Conservation (phyloP, 2,888 invertebrate genomes). For the Brenthis daphne region DNA sequence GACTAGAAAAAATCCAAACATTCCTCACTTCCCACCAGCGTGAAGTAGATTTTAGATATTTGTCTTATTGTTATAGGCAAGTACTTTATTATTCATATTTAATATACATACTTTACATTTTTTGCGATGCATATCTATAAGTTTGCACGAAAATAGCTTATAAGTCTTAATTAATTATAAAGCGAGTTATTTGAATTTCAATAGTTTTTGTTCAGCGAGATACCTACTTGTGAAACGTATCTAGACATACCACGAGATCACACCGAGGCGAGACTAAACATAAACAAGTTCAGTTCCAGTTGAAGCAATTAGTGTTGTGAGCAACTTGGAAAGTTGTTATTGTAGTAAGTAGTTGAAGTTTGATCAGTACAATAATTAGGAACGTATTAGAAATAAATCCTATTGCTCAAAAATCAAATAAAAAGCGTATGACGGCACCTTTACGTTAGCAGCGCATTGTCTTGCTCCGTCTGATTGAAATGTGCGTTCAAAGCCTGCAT, state of each 20-base stretch:
- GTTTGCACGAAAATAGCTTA: conserved; percentile 8
- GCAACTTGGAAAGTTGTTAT: too few species aligned
- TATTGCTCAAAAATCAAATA: conserved; percentile 1
- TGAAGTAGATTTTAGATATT: conserved; percentile 22
- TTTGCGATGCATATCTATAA: conserved; percentile 4
- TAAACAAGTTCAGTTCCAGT: too few species aligned
- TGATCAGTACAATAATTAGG: background rate
- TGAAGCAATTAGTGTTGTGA: too few species aligned
- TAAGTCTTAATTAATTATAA: conserved; percentile 2
- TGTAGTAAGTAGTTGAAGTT: too few species aligned
- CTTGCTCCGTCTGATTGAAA: conserved; percentile 6
- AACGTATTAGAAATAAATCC: conserved; percentile 5
- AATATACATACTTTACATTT: conserved; percentile 4
- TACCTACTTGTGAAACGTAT: too few species aligned
- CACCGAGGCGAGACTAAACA: too few species aligned
- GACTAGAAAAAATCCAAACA: conserved; percentile 12
- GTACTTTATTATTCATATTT: conserved; percentile 7
- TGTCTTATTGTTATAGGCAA: conserved; percentile 15
- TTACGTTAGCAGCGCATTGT: background rate
- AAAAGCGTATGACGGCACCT: background rate
- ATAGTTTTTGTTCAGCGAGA: background rate
- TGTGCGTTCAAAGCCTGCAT: conserved; percentile 7
- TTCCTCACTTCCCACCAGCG: conserved; percentile 15
- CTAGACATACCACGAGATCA: too few species aligned
- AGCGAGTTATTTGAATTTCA: background rate